Evolutionary conservation across 2,113 vertebrate species (phyloP).

Genomic region (Pitta sordida): DNA sequence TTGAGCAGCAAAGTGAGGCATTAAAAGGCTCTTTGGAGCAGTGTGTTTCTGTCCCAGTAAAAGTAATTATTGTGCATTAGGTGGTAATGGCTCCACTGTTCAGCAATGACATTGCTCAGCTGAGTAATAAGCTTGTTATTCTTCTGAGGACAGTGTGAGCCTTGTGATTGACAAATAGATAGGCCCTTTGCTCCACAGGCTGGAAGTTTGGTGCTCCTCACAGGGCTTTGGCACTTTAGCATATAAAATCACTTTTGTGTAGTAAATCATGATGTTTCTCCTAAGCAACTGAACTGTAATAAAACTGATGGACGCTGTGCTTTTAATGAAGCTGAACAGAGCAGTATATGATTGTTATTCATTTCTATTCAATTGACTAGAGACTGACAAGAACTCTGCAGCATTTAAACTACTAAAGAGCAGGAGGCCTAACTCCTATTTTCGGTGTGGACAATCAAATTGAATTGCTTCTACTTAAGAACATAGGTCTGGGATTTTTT

Average conservation of each 20-base stretch:
- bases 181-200: neutral
- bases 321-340: neutral
- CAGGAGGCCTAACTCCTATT: neutral
- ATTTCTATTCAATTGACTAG: neutral
- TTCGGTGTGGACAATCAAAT: neutral
- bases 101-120: neutral
- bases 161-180: neutral
- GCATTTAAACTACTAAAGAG: neutral
- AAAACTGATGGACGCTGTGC: neutral
- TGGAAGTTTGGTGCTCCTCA: neutral
- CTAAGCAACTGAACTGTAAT: neutral
- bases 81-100: neutral
- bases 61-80: neutral
- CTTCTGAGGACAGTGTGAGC: neutral
- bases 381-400: conserved; percentile 22
- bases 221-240: neutral
- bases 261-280: neutral
- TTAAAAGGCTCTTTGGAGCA: neutral
- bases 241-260: neutral
- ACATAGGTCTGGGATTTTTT: neutral
- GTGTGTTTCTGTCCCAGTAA: neutral
- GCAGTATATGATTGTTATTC: neutral
- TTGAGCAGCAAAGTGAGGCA: neutral
- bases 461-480: neutral
- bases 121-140: neutral